Evolutionary conservation across 2,113 vertebrate genomes (phyloP).

Genomic region (Pavo muticus): DNA sequence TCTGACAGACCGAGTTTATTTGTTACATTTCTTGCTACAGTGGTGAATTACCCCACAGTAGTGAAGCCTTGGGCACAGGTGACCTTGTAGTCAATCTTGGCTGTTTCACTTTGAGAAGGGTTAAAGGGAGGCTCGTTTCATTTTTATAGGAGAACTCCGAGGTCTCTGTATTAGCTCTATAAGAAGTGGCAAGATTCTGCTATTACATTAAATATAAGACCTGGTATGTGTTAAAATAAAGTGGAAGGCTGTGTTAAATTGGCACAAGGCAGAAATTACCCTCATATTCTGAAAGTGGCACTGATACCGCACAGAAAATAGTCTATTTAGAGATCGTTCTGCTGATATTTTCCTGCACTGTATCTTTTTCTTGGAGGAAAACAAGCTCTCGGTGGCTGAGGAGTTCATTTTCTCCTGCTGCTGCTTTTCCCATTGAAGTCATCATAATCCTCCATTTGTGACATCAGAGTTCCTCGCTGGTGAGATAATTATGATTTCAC

Average conservation of each 20-base stretch:
- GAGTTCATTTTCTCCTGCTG: slow-evolving; percentile 61
- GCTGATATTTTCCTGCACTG: slow-evolving; percentile 24
- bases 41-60: not conserved
- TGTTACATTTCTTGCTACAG: not conserved
- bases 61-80: not conserved
- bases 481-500: slow-evolving; percentile 68
- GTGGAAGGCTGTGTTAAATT: slow-evolving; percentile 32
- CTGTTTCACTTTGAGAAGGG: slow-evolving; percentile 15
- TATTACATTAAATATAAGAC: slow-evolving; percentile 7
- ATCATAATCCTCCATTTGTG: slow-evolving; percentile 67
- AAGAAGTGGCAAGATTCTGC: slow-evolving; percentile 7
- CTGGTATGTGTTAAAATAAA: slow-evolving; percentile 21
- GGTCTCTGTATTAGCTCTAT: not conserved
- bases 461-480: slow-evolving; percentile 66
- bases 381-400: not conserved
- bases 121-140: not conserved
- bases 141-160: slow-evolving; percentile 22
- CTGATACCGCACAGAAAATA: slow-evolving; percentile 25
- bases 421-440: slow-evolving; percentile 66
- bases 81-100: slow-evolving; percentile 12
- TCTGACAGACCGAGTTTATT: not conserved
- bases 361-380: not conserved
- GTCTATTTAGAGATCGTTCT: slow-evolving; percentile 55
- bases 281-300: slow-evolving; percentile 26
- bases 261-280: slow-evolving; percentile 47